phyloP scores from a whole-genome alignment of 2,797 vertebrate species.

The Antennarius maculatus region DNA sequence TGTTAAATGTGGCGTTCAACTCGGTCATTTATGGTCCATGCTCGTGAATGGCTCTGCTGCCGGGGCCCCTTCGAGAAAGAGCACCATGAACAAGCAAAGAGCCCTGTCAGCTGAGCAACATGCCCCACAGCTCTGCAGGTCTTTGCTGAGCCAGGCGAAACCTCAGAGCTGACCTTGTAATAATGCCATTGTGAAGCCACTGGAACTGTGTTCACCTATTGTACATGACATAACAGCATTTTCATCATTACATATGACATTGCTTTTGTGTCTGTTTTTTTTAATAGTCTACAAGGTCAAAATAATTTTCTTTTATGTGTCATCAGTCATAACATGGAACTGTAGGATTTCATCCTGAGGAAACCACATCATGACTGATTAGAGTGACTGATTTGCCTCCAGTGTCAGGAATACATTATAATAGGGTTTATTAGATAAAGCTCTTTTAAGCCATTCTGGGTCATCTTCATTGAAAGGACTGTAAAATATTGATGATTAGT shows the following conservation, averaged over 20 bases:
- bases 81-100: conserved; percentile 80
- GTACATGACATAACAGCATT: conserved; percentile 62
- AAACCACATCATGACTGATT: background rate
- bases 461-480: conserved; percentile 18
- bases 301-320: background rate
- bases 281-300: background rate
- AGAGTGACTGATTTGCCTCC: conserved; percentile 4
- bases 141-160: conserved; percentile 85
- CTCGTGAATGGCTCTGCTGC: conserved; percentile 72
- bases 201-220: conserved; percentile 69
- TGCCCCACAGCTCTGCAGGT: conserved; percentile 50
- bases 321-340: background rate
- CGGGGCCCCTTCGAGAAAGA: conserved; percentile 83
- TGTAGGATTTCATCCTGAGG: background rate
- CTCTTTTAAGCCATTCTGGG: conserved; percentile 19
- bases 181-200: conserved; percentile 74
- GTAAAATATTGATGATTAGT: conserved; percentile 20
- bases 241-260: conserved; percentile 43
- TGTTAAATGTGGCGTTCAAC: conserved; percentile 65
- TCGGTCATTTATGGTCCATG: conserved; percentile 82
- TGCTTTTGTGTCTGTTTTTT: background rate
- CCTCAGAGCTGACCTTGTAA: conserved; percentile 73
- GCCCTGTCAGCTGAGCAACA: conserved; percentile 81
- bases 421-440: conserved; percentile 9
- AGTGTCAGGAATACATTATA: conserved; percentile 10